Evolutionary conservation across 1,140 invertebrate species (phyloP).

Genomic region (Cryptotermes secundus): DNA sequence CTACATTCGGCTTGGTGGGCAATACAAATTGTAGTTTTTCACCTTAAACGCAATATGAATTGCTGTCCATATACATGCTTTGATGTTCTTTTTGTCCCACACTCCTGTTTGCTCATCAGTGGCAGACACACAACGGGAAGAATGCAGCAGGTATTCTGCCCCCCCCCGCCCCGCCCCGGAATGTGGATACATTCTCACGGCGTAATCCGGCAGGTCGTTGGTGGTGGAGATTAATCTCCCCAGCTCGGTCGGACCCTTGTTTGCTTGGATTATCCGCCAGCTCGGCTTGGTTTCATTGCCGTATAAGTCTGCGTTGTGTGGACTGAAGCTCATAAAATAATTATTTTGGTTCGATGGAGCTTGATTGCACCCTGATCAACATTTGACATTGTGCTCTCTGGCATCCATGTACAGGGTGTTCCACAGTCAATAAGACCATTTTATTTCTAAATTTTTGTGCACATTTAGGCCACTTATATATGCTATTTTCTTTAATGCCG

Average conservation of each 20-base stretch:
- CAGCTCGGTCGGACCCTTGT: not conserved
- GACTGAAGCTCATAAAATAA: not conserved
- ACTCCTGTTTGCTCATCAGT: not conserved
- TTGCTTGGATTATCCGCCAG: not conserved
- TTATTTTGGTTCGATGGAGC: not conserved
- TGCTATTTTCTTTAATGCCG: too few relatives aligned
- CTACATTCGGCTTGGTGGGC: too few relatives aligned
- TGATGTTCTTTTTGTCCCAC: not conserved
- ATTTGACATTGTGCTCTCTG: not conserved
- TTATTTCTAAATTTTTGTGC: not conserved
- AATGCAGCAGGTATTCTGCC: not conserved
- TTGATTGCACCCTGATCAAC: not conserved
- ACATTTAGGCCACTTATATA: too few relatives aligned
- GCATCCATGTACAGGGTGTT: not conserved
- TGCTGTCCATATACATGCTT: not conserved
- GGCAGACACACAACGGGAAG: not conserved
- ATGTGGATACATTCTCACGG: not conserved
- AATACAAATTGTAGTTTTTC: too few relatives aligned
- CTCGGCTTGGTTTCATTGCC: not conserved
- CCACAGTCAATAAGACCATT: not conserved
- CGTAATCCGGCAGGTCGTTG: not conserved
- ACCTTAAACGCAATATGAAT: not conserved
- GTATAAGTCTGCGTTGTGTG: not conserved
- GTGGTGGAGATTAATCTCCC: not conserved
- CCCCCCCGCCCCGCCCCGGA: not conserved